These are phyloP conservation scores for Drosophila fuyamai DNA, from an alignment of 1,140 invertebrate genomes.

Conservation along the genomic window DNA sequence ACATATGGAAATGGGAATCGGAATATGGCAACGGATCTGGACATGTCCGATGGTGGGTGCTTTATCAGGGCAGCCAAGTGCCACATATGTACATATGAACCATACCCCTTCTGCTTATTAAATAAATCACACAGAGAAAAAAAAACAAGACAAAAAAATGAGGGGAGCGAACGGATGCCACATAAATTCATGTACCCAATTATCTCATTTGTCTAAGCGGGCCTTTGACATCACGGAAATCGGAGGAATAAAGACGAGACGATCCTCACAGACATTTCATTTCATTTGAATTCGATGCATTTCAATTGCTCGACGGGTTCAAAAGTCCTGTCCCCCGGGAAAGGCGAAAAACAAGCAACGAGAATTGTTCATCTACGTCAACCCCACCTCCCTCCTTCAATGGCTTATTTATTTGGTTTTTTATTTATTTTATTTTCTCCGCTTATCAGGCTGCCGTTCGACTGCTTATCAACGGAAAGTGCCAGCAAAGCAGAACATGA, in stretches of 20 bases:
- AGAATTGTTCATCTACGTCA: constrained; percentile 26
- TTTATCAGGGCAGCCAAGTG: constrained; percentile 33
- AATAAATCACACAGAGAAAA: constrained; percentile 64
- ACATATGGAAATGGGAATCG: constrained; percentile 40
- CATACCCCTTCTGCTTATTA: constrained; percentile 53
- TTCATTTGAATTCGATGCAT: constrained; percentile 52
- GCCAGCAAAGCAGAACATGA: constrained; percentile 59
- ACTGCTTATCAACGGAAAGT: constrained; percentile 56
- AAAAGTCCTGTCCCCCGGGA: constrained; percentile 22
- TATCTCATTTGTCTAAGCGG: constrained; percentile 81
- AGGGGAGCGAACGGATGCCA: constrained; percentile 2
- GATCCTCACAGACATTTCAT: constrained; percentile 71
- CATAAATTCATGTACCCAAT: constrained; percentile 79
- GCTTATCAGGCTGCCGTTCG: constrained; percentile 40
- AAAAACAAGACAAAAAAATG: background rate
- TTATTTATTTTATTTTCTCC: constrained; percentile 4
- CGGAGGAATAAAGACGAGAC: constrained; percentile 42
- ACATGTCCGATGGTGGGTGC: constrained; percentile 15
- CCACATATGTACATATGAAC: constrained; percentile 23
- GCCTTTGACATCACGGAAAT: constrained; percentile 66
- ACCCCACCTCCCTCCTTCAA: background rate
- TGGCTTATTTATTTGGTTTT: constrained; percentile 12
- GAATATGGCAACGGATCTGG: background rate
- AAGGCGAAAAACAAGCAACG: constrained; percentile 23
- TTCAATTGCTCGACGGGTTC: constrained; percentile 58